Conservation (phyloP, 30 jellyfish, hydroid and myxozoan genomes). For the Mastigias papua region DNA sequence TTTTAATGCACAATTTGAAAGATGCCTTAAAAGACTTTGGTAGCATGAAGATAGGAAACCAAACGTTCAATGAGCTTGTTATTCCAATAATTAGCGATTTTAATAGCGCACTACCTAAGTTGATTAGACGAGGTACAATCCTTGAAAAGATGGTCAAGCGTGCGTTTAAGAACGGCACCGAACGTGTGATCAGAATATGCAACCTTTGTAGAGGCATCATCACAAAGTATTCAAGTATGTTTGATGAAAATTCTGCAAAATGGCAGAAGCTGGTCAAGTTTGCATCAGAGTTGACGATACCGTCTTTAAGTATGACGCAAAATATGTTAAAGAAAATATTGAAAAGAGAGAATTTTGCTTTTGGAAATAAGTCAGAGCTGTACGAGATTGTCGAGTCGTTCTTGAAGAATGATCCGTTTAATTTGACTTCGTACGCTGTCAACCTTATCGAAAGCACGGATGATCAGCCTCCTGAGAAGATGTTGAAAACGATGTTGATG, state of each 20-base stretch:
- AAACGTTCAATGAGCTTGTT: constrained; percentile 52
- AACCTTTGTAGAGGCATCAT: not conserved
- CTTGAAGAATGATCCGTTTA: constrained; percentile 1
- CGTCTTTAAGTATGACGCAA: constrained; percentile 18
- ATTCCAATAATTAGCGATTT: constrained; percentile 53
- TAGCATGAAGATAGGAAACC: constrained; percentile 38
- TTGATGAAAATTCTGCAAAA: constrained; percentile 23
- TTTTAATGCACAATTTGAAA: constrained; percentile 36
- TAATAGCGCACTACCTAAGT: constrained; percentile 28
- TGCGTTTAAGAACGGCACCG: not conserved
- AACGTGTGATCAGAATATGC: not conserved
- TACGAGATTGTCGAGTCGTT: not conserved
- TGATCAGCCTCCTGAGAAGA: constrained; percentile 26
- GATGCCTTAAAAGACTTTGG: constrained; percentile 65
- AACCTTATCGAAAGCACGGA: constrained; percentile 1
- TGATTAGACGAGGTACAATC: not conserved
- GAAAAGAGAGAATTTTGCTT: not conserved
- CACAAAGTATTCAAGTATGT: not conserved
- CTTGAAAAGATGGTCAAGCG: not conserved
- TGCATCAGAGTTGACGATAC: constrained; percentile 54
- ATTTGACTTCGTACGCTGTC: constrained; percentile 1
- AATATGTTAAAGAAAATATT: not conserved
- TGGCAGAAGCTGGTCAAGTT: constrained; percentile 59
- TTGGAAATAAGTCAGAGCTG: not conserved
- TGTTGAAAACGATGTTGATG: constrained; percentile 21